These are phyloP conservation scores for Belonocnema kinseyi DNA, from an alignment of 1,140 invertebrate species.

Conservation along the genomic window DNA sequence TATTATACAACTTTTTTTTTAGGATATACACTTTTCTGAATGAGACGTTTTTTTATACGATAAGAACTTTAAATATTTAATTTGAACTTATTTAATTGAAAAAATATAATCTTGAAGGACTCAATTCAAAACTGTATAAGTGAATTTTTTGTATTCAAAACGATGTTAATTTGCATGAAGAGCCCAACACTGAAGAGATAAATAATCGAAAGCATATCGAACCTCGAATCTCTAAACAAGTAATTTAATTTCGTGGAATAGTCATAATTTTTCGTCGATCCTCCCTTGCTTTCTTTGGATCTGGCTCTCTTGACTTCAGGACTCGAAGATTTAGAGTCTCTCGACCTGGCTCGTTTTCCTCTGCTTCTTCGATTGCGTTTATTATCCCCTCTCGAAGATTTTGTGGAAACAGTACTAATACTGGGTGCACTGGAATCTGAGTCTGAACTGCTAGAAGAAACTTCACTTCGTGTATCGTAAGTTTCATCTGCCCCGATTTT, in stretches of 20 bases:
- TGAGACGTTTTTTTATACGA: too few species aligned
- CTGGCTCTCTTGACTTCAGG: conserved; percentile 74
- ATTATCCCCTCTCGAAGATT: conserved; percentile 77
- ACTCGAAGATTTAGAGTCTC: conserved; percentile 72
- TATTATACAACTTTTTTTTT: too few species aligned
- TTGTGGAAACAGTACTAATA: conserved; percentile 84
- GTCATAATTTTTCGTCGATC: conserved; percentile 83
- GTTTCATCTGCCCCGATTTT: conserved; percentile 81
- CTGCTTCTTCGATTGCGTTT: conserved; percentile 72
- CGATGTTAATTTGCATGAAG: conserved; percentile 10
- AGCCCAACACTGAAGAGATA: not conserved
- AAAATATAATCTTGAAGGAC: too few species aligned
- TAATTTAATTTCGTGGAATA: conserved; percentile 95
- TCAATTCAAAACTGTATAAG: too few species aligned
- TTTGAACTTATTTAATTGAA: too few species aligned
- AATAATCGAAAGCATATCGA: conserved; percentile 48
- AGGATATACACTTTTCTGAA: too few species aligned
- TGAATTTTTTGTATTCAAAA: not conserved
- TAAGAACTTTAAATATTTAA: too few species aligned
- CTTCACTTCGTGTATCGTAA: conserved; percentile 87
- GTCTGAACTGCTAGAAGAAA: conserved; percentile 82
- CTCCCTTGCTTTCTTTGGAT: conserved; percentile 74
- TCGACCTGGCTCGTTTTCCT: conserved; percentile 66
- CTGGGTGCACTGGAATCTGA: conserved; percentile 82
- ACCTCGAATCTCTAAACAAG: conserved; percentile 92